phyloP scores from a whole-genome alignment of 2,797 vertebrate genomes.

The Rhinatrema bivittatum region DNA sequence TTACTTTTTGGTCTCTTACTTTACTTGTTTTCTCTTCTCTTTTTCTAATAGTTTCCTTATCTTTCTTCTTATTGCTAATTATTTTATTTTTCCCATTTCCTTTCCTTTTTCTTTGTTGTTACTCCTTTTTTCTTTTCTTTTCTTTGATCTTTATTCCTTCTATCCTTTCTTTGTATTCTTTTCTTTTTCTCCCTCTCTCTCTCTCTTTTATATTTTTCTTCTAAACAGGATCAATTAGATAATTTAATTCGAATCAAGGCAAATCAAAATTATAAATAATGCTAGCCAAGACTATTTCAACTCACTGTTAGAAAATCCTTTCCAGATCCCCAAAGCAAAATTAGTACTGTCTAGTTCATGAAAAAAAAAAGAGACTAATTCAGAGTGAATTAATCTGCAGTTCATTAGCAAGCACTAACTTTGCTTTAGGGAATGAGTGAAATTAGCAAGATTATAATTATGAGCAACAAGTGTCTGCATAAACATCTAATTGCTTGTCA shows the following conservation, averaged over 20 bases:
- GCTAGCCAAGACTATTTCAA: slow-evolving; percentile 18
- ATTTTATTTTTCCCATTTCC: too few species aligned
- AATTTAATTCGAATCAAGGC: slow-evolving; percentile 20
- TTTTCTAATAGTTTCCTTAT: too few species aligned
- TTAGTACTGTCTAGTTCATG: slow-evolving; percentile 23
- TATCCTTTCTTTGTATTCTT: too few species aligned
- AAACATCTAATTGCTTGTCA: slow-evolving; percentile 37
- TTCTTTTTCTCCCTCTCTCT: too few species aligned
- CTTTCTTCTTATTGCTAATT: too few species aligned
- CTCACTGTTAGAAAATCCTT: slow-evolving; percentile 22
- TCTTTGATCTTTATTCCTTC: too few species aligned
- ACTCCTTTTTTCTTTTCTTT: too few species aligned
- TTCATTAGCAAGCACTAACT: slow-evolving; percentile 34
- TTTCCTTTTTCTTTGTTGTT: too few species aligned
- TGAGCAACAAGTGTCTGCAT: slow-evolving; percentile 46
- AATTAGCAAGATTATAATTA: slow-evolving; percentile 44
- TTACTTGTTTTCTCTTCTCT: too few species aligned
- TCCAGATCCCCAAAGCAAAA: slow-evolving; percentile 28
- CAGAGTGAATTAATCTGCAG: slow-evolving; percentile 33
- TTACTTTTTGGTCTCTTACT: too few species aligned
- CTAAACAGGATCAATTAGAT: too few species aligned
- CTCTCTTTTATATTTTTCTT: too few species aligned
- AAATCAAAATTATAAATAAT: slow-evolving; percentile 43
- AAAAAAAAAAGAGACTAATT: slow-evolving; percentile 31
- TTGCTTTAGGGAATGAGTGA: slow-evolving; percentile 36